These are phyloP conservation scores for Hyla sarda DNA, from an alignment of 2,113 vertebrate species.

Conservation along the genomic window DNA sequence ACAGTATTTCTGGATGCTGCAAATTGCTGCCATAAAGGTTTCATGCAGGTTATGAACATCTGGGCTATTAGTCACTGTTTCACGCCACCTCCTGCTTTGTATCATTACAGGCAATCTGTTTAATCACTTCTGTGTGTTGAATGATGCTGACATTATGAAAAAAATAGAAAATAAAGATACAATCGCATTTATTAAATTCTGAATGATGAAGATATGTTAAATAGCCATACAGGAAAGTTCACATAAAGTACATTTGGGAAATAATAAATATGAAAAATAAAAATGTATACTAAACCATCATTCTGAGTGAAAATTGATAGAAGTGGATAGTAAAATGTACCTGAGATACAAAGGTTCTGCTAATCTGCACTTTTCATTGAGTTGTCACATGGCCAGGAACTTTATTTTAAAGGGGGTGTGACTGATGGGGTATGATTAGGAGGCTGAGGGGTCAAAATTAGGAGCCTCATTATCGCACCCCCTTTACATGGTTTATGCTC, in stretches of 20 bases:
- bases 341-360: background rate
- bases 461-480: too few relatives aligned
- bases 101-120: constrained; percentile 55
- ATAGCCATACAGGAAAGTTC: background rate
- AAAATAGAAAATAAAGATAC: background rate
- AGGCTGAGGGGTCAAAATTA: too few relatives aligned
- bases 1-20: constrained; percentile 41
- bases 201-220: background rate
- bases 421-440: too few relatives aligned
- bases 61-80: constrained; percentile 50
- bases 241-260: background rate
- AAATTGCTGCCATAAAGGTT: constrained; percentile 53
- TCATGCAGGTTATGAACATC: constrained; percentile 54
- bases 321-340: too few relatives aligned
- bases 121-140: constrained; percentile 19
- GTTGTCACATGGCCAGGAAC: too few relatives aligned
- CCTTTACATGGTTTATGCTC: too few relatives aligned
- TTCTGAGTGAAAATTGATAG: background rate
- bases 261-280: background rate
- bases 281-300: background rate
- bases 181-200: background rate
- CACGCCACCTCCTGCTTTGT: constrained; percentile 49
- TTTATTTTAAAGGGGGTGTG: too few relatives aligned
- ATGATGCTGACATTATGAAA: background rate
- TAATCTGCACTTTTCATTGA: too few relatives aligned